phyloP scores from a whole-genome alignment of 2,113 vertebrate species.

The Corythornis cristatus region DNA sequence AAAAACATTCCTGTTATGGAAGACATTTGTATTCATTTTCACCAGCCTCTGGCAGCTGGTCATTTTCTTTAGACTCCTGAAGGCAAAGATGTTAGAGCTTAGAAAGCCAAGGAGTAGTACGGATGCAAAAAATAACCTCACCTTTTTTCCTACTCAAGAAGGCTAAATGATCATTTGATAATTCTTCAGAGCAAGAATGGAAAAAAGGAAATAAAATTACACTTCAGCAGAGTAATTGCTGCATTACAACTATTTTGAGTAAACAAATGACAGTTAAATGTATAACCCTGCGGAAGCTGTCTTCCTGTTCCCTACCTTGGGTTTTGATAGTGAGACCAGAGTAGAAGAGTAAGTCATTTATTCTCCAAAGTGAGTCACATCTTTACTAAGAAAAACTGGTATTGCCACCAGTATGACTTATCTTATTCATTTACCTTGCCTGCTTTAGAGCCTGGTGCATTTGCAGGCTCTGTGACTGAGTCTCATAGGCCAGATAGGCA shows the following conservation, averaged over 20 bases:
- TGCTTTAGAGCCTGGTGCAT: not conserved
- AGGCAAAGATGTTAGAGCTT: not conserved
- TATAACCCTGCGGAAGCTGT: not conserved
- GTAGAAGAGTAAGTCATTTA: not conserved
- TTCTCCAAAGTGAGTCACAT: not conserved
- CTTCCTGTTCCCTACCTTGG: not conserved
- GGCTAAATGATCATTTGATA: not conserved
- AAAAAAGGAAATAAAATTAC: not conserved
- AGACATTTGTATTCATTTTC: not conserved
- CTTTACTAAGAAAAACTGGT: not conserved
- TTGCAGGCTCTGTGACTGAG: not conserved
- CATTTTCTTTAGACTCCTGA: conserved; percentile 7
- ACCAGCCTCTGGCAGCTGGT: not conserved
- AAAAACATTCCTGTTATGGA: not conserved
- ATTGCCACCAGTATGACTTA: not conserved
- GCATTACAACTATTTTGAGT: not conserved
- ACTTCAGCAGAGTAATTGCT: not conserved
- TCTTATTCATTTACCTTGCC: not conserved
- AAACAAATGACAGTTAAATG: not conserved
- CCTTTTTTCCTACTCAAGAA: not conserved
- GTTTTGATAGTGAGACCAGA: not conserved
- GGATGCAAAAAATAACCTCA: not conserved
- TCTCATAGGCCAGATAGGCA: not conserved
- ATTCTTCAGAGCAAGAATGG: not conserved
- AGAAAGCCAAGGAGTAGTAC: not conserved